Evolutionary conservation across 2,888 invertebrate genomes (phyloP).

Genomic region (Agrotis segetum): DNA sequence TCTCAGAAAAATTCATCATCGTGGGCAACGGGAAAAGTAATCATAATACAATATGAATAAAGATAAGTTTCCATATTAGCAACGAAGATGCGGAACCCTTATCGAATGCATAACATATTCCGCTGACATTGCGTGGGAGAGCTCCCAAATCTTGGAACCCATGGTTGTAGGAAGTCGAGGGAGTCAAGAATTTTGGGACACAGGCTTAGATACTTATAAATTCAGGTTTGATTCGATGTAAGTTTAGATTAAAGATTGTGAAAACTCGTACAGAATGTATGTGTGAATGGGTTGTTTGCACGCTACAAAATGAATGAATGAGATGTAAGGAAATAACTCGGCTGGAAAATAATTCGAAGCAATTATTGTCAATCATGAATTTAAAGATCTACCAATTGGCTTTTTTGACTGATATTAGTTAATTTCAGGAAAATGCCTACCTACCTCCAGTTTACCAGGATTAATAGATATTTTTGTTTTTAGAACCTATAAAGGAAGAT

Average conservation of each 20-base stretch:
- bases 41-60: conserved; percentile 47
- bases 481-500: too few relatives aligned
- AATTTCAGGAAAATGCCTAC: too few relatives aligned
- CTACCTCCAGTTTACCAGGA: too few relatives aligned
- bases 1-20: conserved; percentile 3
- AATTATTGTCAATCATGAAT: too few relatives aligned
- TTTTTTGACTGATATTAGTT: too few relatives aligned
- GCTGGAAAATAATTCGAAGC: too few relatives aligned
- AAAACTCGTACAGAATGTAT: conserved; percentile 10
- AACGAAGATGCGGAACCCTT: conserved; percentile 54
- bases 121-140: conserved; percentile 64
- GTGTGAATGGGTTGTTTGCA: conserved; percentile 24
- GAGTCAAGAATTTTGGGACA: conserved; percentile 56
- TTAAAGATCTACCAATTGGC: too few relatives aligned
- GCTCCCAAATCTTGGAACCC: conserved; percentile 60
- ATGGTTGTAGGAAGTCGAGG: conserved; percentile 67
- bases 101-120: conserved; percentile 28
- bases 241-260: conserved; percentile 34
- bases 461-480: too few relatives aligned
- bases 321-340: too few relatives aligned
- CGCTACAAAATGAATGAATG: not conserved
- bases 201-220: conserved; percentile 14
- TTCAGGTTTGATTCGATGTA: conserved; percentile 10
- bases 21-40: conserved; percentile 21
- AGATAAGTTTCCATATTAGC: conserved; percentile 35